Evolutionary conservation across 1,140 invertebrate species (phyloP).

Genomic region (Mamestra configurata): DNA sequence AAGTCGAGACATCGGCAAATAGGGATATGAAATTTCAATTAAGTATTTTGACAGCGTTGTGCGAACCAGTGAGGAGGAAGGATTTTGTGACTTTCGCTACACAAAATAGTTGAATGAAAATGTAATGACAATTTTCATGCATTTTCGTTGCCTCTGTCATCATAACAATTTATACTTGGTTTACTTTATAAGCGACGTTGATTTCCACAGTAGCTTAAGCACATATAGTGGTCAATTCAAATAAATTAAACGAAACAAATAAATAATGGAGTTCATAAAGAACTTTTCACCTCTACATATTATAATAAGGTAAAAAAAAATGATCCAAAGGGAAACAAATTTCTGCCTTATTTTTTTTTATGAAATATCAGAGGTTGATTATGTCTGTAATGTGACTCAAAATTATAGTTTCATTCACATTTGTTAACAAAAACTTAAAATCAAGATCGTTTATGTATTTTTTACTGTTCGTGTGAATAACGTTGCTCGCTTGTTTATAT

Average conservation of each 20-base stretch:
- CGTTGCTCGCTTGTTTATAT: background rate
- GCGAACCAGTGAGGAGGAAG: background rate
- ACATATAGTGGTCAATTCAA: no score
- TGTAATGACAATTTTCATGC: background rate
- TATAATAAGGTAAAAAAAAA: no score
- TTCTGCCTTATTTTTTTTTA: no score
- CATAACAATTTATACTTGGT: no score
- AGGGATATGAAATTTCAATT: background rate
- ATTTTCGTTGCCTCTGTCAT: background rate
- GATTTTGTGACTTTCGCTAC: background rate
- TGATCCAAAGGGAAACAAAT: no score
- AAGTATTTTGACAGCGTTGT: conserved; percentile 25
- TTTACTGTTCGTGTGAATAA: background rate
- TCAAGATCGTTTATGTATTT: background rate
- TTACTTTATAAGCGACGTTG: no score
- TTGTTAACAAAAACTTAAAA: background rate
- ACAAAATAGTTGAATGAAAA: background rate
- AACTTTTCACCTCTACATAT: no score
- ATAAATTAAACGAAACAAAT: no score
- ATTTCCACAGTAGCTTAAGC: no score
- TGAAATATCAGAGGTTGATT: no score
- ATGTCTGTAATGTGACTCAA: background rate
- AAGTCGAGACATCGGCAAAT: conserved; percentile 4
- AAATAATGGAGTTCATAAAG: no score
- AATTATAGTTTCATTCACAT: background rate